phyloP scores from a whole-genome alignment of 1,140 invertebrate genomes.

The Tachypleus tridentatus region DNA sequence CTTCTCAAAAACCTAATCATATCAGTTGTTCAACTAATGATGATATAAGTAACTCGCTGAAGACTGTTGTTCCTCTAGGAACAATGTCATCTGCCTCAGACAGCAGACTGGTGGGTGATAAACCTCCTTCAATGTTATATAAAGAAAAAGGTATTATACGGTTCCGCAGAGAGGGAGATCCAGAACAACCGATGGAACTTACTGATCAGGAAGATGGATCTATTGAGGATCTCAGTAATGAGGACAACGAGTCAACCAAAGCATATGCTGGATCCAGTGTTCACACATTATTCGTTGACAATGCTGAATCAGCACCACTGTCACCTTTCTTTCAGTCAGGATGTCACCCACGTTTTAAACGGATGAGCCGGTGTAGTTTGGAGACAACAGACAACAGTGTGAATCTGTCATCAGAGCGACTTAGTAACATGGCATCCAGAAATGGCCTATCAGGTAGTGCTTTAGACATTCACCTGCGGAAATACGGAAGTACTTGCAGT shows the following conservation, averaged over 20 bases:
- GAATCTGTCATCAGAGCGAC: conserved; percentile 19
- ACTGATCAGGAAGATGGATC: conserved; percentile 13
- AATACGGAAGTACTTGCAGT: conserved; percentile 29
- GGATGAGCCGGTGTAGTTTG: conserved; percentile 15
- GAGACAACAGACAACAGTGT: conserved; percentile 20
- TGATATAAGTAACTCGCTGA: not conserved
- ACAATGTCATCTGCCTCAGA: not conserved
- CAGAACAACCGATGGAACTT: conserved; percentile 25
- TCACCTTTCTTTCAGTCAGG: conserved; percentile 20
- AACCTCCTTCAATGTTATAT: conserved; percentile 56
- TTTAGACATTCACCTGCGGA: conserved; percentile 15
- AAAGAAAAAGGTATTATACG: conserved; percentile 72
- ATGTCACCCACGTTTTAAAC: conserved; percentile 16
- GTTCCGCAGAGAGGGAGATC: conserved; percentile 45
- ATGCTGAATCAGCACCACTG: conserved; percentile 15
- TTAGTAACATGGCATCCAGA: conserved; percentile 15
- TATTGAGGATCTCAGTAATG: conserved; percentile 12
- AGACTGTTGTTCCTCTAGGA: not conserved
- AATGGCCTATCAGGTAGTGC: conserved; percentile 14
- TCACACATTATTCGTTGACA: conserved; percentile 18
- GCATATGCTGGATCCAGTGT: conserved; percentile 20
- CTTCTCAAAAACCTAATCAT: not conserved
- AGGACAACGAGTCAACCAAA: conserved; percentile 20
- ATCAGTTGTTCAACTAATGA: not conserved
- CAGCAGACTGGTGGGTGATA: not conserved